Conservation (phyloP, 1,140 invertebrate species). For the Drosophila watanabei region DNA sequence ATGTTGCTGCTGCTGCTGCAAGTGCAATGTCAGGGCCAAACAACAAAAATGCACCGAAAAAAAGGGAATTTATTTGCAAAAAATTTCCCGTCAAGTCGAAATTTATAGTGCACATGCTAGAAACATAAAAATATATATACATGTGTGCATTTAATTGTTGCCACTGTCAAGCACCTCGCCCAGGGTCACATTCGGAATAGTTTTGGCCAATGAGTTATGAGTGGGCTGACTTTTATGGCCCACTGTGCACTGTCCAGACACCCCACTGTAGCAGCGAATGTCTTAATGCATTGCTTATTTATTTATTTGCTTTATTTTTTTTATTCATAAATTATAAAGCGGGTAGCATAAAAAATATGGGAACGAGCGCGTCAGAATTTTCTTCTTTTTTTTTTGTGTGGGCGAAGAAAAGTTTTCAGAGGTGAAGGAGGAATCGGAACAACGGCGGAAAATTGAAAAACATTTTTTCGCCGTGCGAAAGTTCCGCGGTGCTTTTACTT, state of each 20-base stretch:
- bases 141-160: constrained; percentile 49
- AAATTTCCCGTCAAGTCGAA: constrained; percentile 14
- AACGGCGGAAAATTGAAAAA: constrained; percentile 68
- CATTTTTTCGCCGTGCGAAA: constrained; percentile 76
- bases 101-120: constrained; percentile 74
- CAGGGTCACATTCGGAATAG: constrained; percentile 73
- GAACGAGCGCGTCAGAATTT: constrained; percentile 66
- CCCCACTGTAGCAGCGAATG: constrained; percentile 38
- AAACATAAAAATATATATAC: constrained; percentile 67
- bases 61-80: constrained; percentile 65
- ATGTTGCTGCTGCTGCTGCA: constrained; percentile 23
- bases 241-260: constrained; percentile 61
- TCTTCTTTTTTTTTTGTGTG: constrained; percentile 32
- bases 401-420: constrained; percentile 38
- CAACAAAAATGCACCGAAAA: constrained; percentile 23
- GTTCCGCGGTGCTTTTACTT: constrained; percentile 59
- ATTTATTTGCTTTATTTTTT: constrained; percentile 46
- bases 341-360: constrained; percentile 63
- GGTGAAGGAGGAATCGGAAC: constrained; percentile 15
- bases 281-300: constrained; percentile 49
- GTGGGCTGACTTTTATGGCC: constrained; percentile 67
- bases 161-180: constrained; percentile 72
- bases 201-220: constrained; percentile 70
- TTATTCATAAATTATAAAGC: constrained; percentile 71
- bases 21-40: constrained; percentile 75